phyloP scores from a whole-genome alignment of 2,113 vertebrate species.

The Plotosus lineatus region DNA sequence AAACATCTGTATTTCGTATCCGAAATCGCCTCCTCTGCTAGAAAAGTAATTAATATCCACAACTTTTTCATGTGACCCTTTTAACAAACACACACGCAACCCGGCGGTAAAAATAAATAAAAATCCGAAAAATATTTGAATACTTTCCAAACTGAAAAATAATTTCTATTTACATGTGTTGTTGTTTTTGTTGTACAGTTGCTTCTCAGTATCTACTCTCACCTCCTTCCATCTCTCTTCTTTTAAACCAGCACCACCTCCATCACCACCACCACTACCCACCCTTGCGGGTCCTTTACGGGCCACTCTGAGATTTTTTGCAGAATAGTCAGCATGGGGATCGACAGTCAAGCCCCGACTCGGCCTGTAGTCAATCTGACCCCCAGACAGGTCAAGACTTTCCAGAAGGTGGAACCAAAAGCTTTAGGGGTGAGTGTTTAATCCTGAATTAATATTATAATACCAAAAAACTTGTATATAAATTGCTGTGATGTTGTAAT shows the following conservation, averaged over 20 bases:
- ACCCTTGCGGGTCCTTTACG: background rate
- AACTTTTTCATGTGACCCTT: too few relatives aligned
- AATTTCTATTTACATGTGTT: background rate
- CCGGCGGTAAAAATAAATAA: background rate
- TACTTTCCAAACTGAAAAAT: background rate
- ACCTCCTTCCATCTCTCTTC: background rate
- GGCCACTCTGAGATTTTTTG: background rate
- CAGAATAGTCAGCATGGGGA: slow-evolving; percentile 59
- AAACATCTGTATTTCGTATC: too few relatives aligned
- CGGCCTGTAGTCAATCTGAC: slow-evolving; percentile 60
- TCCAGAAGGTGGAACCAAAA: slow-evolving; percentile 73
- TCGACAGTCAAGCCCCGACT: slow-evolving; percentile 58
- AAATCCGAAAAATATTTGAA: background rate
- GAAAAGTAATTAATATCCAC: too few relatives aligned
- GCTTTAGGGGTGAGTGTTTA: slow-evolving; percentile 71
- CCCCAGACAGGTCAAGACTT: slow-evolving; percentile 63
- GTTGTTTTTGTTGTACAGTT: background rate
- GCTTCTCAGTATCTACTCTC: background rate
- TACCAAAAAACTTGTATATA: too few relatives aligned
- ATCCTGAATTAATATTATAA: background rate
- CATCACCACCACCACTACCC: too few relatives aligned
- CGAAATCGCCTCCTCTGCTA: too few relatives aligned
- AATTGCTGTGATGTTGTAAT: too few relatives aligned
- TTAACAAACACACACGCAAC: too few relatives aligned
- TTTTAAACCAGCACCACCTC: too few relatives aligned